Evolutionary conservation across 2,113 vertebrate species (phyloP), one percentile per base, ranked within the genome.

Genomic region (Tupaia chinensis): DNA sequence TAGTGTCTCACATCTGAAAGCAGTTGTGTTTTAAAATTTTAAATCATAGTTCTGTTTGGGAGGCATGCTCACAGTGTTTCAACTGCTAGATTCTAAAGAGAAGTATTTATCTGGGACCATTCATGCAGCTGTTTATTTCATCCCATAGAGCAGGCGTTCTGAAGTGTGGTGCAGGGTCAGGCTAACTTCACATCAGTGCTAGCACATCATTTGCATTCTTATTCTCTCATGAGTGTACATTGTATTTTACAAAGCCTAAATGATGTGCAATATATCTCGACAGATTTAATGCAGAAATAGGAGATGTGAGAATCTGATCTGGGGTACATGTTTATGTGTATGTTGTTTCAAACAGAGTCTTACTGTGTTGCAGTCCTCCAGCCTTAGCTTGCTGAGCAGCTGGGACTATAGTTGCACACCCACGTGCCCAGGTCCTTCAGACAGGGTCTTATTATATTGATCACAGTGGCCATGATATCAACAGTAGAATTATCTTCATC

Each of bases 401-500:
- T 44, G 44, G 44, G 5, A 44, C 44, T 44, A 44, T 44, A 44
- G 44, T 44, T 44, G 44, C 44, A 44, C 44, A 44, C 44, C 44
- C 44, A 44, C 44, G 5, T 44, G 44, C 44, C 44, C 44, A 44
- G 44, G 44, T 44, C 44, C 44, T 44, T 44, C 44, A 44, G 44
- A 44, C 44, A 44, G 44, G 44, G 44, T 44, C 44, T 44, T 44
- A 44, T 44, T 44, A 44, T 44, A 5, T 44, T 44, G 44, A 44
- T 44, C 44, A 44, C 44, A 44, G 44, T 44, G 44, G 44, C 44
- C 44, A 25, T 7, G 78, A 29, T 8, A 20, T 20, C 0, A 0
- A 66, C 5, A 0, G 27, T 4, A 0, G 29, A 32, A 0, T 53
- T 9, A 20, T 32, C 9, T 23, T 4, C 15, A 1, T 25, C 80